Evolutionary conservation across 1,140 invertebrate genomes (phyloP), one percentile per base, ranked within the genome.

Genomic region (Eufriesea mexicana): DNA sequence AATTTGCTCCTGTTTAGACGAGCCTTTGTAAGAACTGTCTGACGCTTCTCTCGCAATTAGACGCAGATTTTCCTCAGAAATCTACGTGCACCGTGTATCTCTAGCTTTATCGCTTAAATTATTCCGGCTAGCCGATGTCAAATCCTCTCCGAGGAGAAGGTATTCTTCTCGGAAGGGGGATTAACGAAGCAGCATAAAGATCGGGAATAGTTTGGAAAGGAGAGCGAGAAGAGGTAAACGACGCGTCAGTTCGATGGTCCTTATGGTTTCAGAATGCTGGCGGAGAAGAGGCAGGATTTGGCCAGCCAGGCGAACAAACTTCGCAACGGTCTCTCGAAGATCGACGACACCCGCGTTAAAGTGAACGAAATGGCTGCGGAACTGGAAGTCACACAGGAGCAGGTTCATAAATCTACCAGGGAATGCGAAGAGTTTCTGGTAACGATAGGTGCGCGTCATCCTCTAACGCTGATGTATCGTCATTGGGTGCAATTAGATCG

Each of bases 311-410:
- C 97, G 5, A 96, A 97, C 91, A 98, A 98, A 90, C 89, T 90
- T 74, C 85, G 81, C n/a, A 86, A 82, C 73, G 91, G 91, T n/a
- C 77, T 92, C 51, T 89, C 89, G 25, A 92, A 93, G 79, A 88
- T 91, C 74, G 91, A 93, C 84, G 92, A 93, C 75, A 96, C 96
- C 0, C 95, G 96, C 51, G 95, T 95, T 79, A 97, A 97, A 90
- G 97, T 98, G 0, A 96, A 96, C 80, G 95, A 96, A 76, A 98
- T 98, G 97, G 96, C 96, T 0, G 95, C 96, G 42, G 97, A 98
- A 90, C 91, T 98, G 73, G 97, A 96, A 90, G 93, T 96, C 16
- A 97, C 97, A n/a, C 96, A 97, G 92, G 95, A 95, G 51, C 96
- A 95, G 93, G 95, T 95, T 83, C 91, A 91, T 81, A 82, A 91